Percentiles rank a stretch among this genome's conserved stretches.
These are phyloP conservation scores for Agrilus biguttatus DNA, from an alignment of 2,888 invertebrate genomes.

Conservation along the genomic window DNA sequence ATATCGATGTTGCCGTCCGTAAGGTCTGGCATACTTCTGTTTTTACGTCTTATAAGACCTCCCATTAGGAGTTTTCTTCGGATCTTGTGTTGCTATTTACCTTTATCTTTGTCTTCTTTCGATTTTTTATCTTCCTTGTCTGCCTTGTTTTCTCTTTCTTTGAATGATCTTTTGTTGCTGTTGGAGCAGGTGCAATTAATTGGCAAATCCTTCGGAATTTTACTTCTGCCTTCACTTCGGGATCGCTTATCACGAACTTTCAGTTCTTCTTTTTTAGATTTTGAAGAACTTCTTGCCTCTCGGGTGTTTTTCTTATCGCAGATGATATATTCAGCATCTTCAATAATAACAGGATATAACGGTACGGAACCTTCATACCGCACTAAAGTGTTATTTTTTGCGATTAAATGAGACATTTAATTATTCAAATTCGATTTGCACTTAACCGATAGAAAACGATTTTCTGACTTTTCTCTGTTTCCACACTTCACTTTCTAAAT, in stretches of 20 bases:
- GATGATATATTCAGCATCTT: conserved; percentile 53
- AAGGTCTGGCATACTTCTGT: conserved; percentile 82
- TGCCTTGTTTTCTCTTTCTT: conserved; percentile 41
- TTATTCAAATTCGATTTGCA: too few relatives aligned
- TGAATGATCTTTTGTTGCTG: conserved; percentile 31
- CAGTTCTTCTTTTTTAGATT: conserved; percentile 53
- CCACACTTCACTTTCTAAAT: too few relatives aligned
- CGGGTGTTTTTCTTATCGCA: conserved; percentile 53
- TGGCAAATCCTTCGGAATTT: conserved; percentile 58
- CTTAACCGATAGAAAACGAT: too few relatives aligned
- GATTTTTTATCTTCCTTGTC: conserved; percentile 46
- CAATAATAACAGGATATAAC: too few relatives aligned
- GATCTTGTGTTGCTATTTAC: conserved; percentile 84
- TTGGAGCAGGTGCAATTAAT: conserved; percentile 42
- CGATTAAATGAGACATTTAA: too few relatives aligned
- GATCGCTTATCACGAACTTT: conserved; percentile 64
- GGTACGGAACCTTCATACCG: too few relatives aligned
- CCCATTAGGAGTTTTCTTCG: conserved; percentile 82
- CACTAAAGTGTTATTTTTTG: too few relatives aligned
- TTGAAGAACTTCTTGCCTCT: conserved; percentile 51
- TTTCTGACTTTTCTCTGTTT: too few relatives aligned
- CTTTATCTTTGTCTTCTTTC: conserved; percentile 45
- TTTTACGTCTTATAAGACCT: conserved; percentile 74
- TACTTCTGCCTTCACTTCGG: conserved; percentile 73
- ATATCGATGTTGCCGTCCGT: conserved; percentile 52